phyloP scores from a whole-genome alignment of 2,113 vertebrate genomes.

The Pandion haliaetus region DNA sequence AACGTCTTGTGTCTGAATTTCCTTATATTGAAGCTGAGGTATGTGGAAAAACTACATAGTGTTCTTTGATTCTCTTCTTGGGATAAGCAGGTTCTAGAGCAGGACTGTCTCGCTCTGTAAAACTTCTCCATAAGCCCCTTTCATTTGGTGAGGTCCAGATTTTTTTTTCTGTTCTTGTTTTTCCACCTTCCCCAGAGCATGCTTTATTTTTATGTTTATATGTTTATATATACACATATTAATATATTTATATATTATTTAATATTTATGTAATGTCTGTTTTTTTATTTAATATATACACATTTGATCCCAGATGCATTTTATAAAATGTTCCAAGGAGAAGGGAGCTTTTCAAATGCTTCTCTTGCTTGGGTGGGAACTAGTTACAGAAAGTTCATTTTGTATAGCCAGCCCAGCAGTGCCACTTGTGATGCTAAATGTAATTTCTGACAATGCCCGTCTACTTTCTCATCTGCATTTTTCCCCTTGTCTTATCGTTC shows the following conservation, averaged over 20 bases:
- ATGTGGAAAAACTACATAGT: not conserved
- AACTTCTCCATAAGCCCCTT: not conserved
- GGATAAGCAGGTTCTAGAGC: not conserved
- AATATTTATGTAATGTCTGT: rapidly evolving
- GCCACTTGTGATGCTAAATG: rapidly evolving
- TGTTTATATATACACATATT: rapidly evolving
- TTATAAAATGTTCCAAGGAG: rapidly evolving
- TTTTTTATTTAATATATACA: rapidly evolving
- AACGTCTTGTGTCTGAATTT: constrained; percentile 93
- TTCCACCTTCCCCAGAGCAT: not conserved
- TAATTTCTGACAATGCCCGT: rapidly evolving
- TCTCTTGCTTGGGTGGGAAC: not conserved
- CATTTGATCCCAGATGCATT: rapidly evolving
- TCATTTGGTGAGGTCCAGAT: not conserved
- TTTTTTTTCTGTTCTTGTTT: not conserved
- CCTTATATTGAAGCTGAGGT: constrained; percentile 98
- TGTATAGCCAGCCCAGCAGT: not conserved
- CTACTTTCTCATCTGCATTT: not conserved
- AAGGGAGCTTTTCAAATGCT: not conserved
- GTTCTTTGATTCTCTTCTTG: not conserved
- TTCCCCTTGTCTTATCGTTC: not conserved
- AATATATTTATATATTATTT: not conserved
- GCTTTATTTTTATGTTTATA: not conserved
- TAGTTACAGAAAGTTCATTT: rapidly evolving
- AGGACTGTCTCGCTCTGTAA: not conserved